Evolutionary conservation across 2,797 vertebrate species (phyloP).

Genomic region (Labeo calbasu): DNA sequence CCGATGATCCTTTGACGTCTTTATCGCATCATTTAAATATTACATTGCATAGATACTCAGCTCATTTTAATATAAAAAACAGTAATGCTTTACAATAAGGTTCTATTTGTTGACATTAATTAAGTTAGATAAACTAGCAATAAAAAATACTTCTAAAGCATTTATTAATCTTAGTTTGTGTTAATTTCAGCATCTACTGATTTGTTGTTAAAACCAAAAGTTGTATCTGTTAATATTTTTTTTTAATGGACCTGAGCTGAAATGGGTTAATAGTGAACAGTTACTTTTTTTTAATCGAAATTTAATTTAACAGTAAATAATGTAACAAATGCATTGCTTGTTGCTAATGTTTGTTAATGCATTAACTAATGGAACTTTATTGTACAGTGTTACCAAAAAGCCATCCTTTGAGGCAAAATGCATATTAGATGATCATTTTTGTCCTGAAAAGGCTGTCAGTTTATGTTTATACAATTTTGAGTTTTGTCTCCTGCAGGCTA

Average conservation of each 20-base stretch:
- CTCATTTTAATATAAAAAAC: not conserved
- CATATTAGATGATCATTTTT: not conserved
- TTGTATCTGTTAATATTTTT: not conserved
- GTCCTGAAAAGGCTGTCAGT: not conserved
- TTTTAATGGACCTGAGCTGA: not conserved
- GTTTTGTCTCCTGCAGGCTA: conserved; percentile 77
- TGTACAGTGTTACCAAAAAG: not conserved
- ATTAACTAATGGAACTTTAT: not conserved
- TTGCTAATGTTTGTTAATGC: not conserved
- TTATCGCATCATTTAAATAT: not conserved
- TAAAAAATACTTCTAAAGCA: not conserved
- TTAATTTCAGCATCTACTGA: not conserved
- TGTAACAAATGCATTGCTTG: not conserved
- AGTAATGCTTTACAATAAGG: not conserved
- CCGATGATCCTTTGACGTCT: not conserved
- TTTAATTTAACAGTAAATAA: not conserved
- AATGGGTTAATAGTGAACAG: not conserved
- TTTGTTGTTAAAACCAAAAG: not conserved
- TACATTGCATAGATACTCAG: not conserved
- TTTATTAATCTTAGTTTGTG: not conserved
- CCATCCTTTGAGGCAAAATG: not conserved
- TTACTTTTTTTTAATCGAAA: not conserved
- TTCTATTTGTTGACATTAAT: not conserved
- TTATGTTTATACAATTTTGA: not conserved
- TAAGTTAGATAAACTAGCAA: no score